A percentile compares a stretch with the other conserved stretches of the same genome.
Conservation (phyloP, 1,140 invertebrate species). For the Triops longicaudatus region DNA sequence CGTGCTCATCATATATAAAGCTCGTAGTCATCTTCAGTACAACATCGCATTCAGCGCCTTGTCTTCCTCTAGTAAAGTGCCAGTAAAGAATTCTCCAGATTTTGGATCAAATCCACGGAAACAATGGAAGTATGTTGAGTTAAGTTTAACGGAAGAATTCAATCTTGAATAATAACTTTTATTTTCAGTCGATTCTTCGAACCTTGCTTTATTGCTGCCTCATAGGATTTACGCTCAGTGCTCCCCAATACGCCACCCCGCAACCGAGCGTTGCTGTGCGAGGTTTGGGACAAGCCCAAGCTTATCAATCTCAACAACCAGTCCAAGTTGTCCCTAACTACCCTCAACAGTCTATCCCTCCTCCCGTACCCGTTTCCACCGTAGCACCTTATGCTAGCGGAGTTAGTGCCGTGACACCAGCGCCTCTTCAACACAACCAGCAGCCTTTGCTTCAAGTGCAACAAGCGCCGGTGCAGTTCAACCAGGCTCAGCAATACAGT, state of each 20-base stretch:
- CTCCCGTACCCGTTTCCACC: not conserved
- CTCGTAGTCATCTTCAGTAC: not conserved
- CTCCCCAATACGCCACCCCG: not conserved
- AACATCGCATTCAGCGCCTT: not conserved
- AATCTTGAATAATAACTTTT: not conserved
- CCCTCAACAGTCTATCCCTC: not conserved
- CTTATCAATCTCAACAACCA: not conserved
- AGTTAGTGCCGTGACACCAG: not conserved
- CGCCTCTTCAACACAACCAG: not conserved
- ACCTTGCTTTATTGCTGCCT: not conserved
- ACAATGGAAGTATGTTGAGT: not conserved
- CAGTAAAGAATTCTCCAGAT: not conserved
- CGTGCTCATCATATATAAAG: conserved; percentile 5
- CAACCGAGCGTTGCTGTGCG: not conserved
- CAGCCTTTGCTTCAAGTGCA: not conserved
- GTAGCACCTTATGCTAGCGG: not conserved
- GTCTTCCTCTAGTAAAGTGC: not conserved
- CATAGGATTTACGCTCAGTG: not conserved
- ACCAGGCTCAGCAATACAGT: not conserved
- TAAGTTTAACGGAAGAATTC: not conserved
- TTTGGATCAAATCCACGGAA: not conserved
- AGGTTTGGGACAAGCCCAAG: conserved; percentile 13
- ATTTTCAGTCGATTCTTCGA: not conserved
- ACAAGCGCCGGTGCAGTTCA: not conserved
- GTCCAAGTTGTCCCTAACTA: not conserved